Base-by-base conservation (phyloP, 2,113 vertebrate species). In the Trogon melanurus region DNA sequence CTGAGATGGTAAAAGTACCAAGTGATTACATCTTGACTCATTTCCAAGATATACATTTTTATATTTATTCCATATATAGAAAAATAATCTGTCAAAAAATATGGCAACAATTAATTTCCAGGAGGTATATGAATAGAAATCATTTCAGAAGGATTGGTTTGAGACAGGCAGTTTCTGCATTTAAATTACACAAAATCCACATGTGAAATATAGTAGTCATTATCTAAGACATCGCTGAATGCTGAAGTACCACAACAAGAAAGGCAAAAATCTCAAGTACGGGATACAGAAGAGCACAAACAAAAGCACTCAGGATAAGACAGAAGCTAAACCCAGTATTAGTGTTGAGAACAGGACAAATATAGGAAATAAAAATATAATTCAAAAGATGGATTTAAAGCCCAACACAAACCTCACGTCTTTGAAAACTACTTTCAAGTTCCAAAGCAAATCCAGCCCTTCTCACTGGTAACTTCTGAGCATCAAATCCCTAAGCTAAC, bases 311-410 rank as follows among this genome's bases (percentile, higher is more conserved):
- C 25, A n/a, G 29, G 16, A 25, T 60, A 21, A 64, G 41, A 29
- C 30, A 85, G 47, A 82, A 16, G 30, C 26, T 54, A 85, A 90
- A 79, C 8, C 8, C 20, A 16, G 19, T 16, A 41, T 3, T 13
- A 6, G 6, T 29, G 27, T 2, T 65, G 45, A 69, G 30, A 89
- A 51, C 12, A 88, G 16, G 30, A 64, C 30, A 79, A 67, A 82
- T 6, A 50, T 0, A 53, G 22, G 20, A 56, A 71, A 47, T 5
- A 30, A 27, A 76, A 3, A 9, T 7, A 2, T 10, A 69, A 76
- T 3, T 22, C 13, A 72, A 65, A 87, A 61, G 27, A 41, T 8
- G 5, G 10, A 69, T 79, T 79, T 80, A 5, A 88, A 70, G 50
- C 22, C 25, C 3, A 54, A 8, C 2, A 66, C 19, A 58, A 47